Evolutionary conservation across 2,888 invertebrate species (phyloP), one percentile per base, ranked within the genome.

Genomic region (Venusia cambrica): DNA sequence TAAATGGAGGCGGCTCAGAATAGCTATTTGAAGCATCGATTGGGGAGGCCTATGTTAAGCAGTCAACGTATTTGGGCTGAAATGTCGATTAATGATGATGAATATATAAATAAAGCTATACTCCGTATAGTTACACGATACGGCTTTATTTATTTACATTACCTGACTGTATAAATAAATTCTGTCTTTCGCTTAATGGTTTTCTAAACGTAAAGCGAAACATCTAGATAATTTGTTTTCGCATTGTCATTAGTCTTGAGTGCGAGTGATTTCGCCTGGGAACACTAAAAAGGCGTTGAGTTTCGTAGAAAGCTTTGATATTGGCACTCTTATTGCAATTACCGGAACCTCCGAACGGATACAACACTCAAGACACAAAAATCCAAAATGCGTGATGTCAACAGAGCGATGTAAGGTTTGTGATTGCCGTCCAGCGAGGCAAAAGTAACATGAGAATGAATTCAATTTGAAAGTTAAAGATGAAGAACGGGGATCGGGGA

Each of bases 241-340:
- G 15, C 24, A 26, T 29, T 39, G 15, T 13, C 8, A 35, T 38
- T 27, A 31, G 12, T 25, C n/a, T 25, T 13, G 28, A 34, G 28
- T 34, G 41, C 8, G 33, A 29, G 35, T 35, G 5, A 38, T 36
- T 36, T 28, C 9, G 25, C 14, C 10, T 9, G 27, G 17, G 24
- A 22, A 38, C 42, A 37, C 21, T 15, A 19, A 41, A 44, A 39
- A 32, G 38, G 38, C 37, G 39, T n/a, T 5, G 14, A 22, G 18
- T 28, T 5, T 29, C 16, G 1, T 10, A 9, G 25, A 30, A 36
- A 16, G 14, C 36, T 38, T 33, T 15, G 28, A 36, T 6, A 24
- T 37, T 22, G 30, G 18, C 12, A 36, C 29, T 30, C 18, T 30
- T 26, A 38, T 35, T 38, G 21, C 31, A 38, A 30, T 40, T n/a